phyloP scores from a whole-genome alignment of 2,888 invertebrate genomes.

The Euzetes globulus region DNA sequence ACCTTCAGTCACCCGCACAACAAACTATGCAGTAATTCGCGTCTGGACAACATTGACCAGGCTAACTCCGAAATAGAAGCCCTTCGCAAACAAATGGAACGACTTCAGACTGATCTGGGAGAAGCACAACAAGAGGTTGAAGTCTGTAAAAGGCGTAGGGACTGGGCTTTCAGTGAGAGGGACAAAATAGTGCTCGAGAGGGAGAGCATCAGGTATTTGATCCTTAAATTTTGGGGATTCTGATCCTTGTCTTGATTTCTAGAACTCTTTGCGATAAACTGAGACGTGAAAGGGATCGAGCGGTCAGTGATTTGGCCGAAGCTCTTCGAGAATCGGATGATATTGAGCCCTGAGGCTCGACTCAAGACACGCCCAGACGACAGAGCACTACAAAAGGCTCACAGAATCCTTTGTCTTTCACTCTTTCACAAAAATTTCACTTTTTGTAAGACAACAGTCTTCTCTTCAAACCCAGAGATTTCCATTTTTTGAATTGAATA shows the following conservation, averaged over 20 bases:
- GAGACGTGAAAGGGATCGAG: constrained; percentile 85
- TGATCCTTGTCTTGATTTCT: too few species aligned
- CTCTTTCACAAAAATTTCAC: too few species aligned
- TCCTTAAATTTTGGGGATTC: too few species aligned
- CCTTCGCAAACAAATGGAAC: constrained; percentile 70
- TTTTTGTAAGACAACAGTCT: too few species aligned
- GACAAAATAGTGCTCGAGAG: constrained; percentile 91
- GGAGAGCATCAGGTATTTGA: too few species aligned
- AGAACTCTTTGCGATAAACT: constrained; percentile 79
- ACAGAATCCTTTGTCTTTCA: too few species aligned
- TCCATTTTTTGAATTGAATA: too few species aligned
- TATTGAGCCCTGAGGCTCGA: too few species aligned
- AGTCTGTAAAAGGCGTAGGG: constrained; percentile 74
- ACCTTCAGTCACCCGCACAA: constrained; percentile 20
- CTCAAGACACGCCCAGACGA: too few species aligned
- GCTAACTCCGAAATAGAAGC: constrained; percentile 78
- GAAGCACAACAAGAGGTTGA: constrained; percentile 58
- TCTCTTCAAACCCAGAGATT: too few species aligned
- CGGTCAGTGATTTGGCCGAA: constrained; percentile 84
- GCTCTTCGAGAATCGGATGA: constrained; percentile 86
- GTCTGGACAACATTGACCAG: constrained; percentile 67
- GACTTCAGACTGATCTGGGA: constrained; percentile 68
- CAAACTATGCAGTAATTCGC: constrained; percentile 43
- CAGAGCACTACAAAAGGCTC: too few species aligned
- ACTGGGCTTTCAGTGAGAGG: constrained; percentile 93